Conservation (phyloP, 2,113 vertebrate genomes). For the Loxodonta africana region DNA sequence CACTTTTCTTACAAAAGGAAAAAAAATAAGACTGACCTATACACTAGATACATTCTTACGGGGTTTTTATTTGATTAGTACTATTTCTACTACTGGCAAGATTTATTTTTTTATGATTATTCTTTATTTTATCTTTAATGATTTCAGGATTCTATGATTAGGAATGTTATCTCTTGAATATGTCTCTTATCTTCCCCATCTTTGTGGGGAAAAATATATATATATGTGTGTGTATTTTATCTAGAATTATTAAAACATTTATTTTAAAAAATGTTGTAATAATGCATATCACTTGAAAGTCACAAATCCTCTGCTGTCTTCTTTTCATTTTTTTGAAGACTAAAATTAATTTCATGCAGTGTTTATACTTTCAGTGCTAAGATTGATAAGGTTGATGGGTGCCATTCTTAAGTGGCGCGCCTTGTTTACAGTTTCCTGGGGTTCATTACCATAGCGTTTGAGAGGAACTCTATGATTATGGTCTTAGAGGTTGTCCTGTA, state of each 20-base stretch:
- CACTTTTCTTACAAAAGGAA: not conserved
- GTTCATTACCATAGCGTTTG: conserved; percentile 86
- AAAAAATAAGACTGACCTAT: not conserved
- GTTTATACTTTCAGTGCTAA: conserved; percentile 83
- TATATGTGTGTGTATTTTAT: conserved; percentile 66
- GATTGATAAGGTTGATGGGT: conserved; percentile 84
- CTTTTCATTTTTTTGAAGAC: conserved; percentile 78
- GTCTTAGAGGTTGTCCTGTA: conserved; percentile 88
- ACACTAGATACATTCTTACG: not conserved
- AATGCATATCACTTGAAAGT: conserved; percentile 63
- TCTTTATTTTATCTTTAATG: conserved; percentile 3
- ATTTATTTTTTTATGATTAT: not conserved
- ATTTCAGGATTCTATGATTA: not conserved
- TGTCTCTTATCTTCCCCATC: conserved; percentile 31
- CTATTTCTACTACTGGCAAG: not conserved
- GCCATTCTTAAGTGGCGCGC: conserved; percentile 82
- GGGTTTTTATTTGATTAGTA: conserved; percentile 28
- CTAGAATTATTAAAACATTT: conserved; percentile 70
- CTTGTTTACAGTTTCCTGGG: conserved; percentile 85
- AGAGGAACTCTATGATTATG: conserved; percentile 88
- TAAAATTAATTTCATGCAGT: conserved; percentile 87
- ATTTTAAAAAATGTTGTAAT: conserved; percentile 80
- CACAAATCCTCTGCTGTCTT: conserved; percentile 73
- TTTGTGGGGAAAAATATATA: conserved; percentile 53
- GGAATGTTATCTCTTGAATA: conserved; percentile 29